Base-by-base conservation (phyloP, 2,888 invertebrate species). In the Cheilosia variabilis region DNA sequence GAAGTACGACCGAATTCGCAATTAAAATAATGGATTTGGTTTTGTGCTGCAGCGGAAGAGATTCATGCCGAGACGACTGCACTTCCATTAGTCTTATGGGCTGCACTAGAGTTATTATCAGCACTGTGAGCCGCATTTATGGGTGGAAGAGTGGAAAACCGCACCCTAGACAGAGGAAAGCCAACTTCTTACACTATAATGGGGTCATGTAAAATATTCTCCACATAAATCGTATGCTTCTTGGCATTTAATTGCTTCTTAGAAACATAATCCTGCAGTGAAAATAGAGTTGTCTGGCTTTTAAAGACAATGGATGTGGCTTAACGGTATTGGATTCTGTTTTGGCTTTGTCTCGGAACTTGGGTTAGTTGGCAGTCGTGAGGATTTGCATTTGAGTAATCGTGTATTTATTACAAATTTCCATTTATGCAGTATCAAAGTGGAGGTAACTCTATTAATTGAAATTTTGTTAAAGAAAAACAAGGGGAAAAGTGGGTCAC, bases 221-320 rank as follows among this genome's bases (percentile, higher is more conserved):
- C 22, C 68, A 45, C 34, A 45, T 31, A 19, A 27, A 55, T 62
- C 37, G 37, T 55, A 7, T 62, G 68, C 45, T 47, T 53, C 27
- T 43, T 77, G 53, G 68, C 55, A 34, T 69, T 77, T 77, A 69
- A 77, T 69, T 69, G 77, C 60, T 55, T 77, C 60, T 68, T 60
- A 68, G 66, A 22, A 53, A 34, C 58, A 19, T 37, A 58, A 22
- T 37, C 52, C 15, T 50, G 63, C 34, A 31, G 4, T 17, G 10
- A n/a, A 65, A 27, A 17, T 63, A 31, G 15, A 37, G 13, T 13
- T 58, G 47, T 45, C 34, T 34, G 34, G 15, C 9, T 52, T 52
- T 50, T 7, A n/a, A 41, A 72, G 71, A 71, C 71, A 52, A 72
- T 72, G 5, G n/a, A 45, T 45, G 45, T 45, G 45, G 45, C n/a